Base-by-base conservation (phyloP, 2,797 vertebrate genomes). In the Euphonia xanthogaster region DNA sequence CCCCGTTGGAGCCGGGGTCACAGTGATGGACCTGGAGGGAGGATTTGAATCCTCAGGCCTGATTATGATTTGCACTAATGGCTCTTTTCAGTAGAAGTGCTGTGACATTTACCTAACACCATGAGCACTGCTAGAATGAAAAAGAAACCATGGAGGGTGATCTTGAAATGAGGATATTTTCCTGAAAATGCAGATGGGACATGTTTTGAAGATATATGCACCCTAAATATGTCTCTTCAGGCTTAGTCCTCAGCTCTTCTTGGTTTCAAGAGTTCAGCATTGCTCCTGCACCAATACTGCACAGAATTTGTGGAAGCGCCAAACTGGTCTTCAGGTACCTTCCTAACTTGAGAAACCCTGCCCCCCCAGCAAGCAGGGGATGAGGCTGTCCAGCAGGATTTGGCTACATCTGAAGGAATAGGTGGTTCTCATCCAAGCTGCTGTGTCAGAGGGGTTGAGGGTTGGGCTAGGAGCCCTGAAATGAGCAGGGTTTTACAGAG, bases 51-150 rank as follows among this genome's bases (percentile, higher is more conserved):
- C 44, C 86, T 90, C 79, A 33, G 40, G 28, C 47, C 73, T 95
- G 73, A 61, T 86, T 81, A 84, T 63, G 44, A 71, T 94, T 90
- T 96, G 54, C 48, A 75, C 35, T 86, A 76, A 88, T 71, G 48
- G 45, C 27, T 89, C 50, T 79, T 82, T 82, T 88, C 72, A 65
- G 50, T 80, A 54, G 25, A 80, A 94, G 33, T 57, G 28, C 35
- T 86, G 42, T 7, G 10, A 88, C 85, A 58, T 74, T 87, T 91
- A 33, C 12, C 33, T 76, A 70, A 60, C 40, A 53, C 11, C 15
- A 18, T 50, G 14, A 73, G 53, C 45, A 13, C 48, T 63, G 24
- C 40, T 71, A 33, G 16, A 80, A 75, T 4, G 2, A 50, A 55
- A 70, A 84, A 81, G 72, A 86, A 83, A 68, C 58, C 33, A 6